Conservation (phyloP, 2,888 invertebrate genomes). For the Drosophila mercatorum region DNA sequence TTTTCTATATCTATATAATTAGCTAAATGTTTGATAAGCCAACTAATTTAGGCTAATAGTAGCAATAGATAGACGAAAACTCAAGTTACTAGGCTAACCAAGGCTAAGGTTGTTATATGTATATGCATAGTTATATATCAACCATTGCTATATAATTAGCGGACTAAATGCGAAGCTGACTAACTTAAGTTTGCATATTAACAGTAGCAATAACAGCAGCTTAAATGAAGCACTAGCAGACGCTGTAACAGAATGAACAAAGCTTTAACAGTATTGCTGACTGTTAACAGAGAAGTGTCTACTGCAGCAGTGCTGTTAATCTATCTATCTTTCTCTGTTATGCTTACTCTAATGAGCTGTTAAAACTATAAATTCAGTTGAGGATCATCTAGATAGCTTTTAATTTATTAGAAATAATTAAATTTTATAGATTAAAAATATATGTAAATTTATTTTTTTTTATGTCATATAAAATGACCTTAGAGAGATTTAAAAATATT, state of each 20-base stretch:
- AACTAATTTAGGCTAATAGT: neutral
- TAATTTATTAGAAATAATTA: neutral
- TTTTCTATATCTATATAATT: too few relatives aligned
- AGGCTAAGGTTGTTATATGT: too few relatives aligned
- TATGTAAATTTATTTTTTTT: too few relatives aligned
- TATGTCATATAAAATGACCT: too few relatives aligned
- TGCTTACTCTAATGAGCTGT: neutral
- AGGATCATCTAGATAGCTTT: too few relatives aligned
- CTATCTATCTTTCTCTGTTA: neutral
- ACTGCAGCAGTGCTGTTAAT: neutral
- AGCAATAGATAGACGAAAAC: too few relatives aligned
- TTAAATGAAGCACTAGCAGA: neutral
- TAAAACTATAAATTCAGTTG: neutral
- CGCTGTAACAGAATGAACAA: neutral
- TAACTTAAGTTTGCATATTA: neutral
- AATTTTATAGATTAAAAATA: neutral
- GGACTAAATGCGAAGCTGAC: too few relatives aligned
- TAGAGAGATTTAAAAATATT: too few relatives aligned
- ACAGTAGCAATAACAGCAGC: neutral
- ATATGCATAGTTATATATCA: neutral
- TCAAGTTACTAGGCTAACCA: too few relatives aligned
- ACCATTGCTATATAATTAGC: neutral
- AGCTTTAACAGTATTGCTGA: neutral
- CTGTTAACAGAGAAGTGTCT: neutral
- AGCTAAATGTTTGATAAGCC: neutral